Evolutionary conservation across 1,140 invertebrate species (phyloP).

Genomic region (Macrobrachium nipponense): DNA sequence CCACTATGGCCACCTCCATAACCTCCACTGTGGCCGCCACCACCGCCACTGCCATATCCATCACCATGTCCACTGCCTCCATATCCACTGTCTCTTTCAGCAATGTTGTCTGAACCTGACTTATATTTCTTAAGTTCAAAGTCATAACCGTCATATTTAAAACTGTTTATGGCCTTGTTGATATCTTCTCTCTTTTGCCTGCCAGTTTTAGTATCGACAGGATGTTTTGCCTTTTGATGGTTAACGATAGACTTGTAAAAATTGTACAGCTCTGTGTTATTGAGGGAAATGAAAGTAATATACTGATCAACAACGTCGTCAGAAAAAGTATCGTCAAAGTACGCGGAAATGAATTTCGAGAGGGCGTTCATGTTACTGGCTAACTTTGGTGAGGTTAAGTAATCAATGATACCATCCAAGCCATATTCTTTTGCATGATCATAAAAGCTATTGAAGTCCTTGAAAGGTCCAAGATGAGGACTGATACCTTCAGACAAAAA

Average conservation of each 20-base stretch:
- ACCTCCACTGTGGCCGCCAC: constrained; percentile 3
- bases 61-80: constrained; percentile 3
- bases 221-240: not conserved
- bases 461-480: constrained; percentile 33
- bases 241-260: constrained; percentile 41
- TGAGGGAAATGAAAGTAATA: constrained; percentile 45
- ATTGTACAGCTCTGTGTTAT: constrained; percentile 41
- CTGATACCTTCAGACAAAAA: constrained; percentile 11
- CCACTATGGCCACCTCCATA: not conserved
- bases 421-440: constrained; percentile 32
- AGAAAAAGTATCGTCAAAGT: constrained; percentile 46
- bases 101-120: not conserved
- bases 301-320: constrained; percentile 36
- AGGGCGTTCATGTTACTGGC: constrained; percentile 23
- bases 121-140: not conserved
- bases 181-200: constrained; percentile 42
- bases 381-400: constrained; percentile 21
- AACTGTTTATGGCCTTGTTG: not conserved
- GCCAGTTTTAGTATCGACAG: not conserved
- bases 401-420: constrained; percentile 21
- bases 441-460: constrained; percentile 33
- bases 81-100: constrained; percentile 1
- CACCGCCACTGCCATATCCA: not conserved
- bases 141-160: constrained; percentile 43
- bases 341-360: constrained; percentile 40